These are phyloP conservation scores for Ivindomyrus marchei DNA, from an alignment of 2,113 vertebrate species.

Conservation along the genomic window DNA sequence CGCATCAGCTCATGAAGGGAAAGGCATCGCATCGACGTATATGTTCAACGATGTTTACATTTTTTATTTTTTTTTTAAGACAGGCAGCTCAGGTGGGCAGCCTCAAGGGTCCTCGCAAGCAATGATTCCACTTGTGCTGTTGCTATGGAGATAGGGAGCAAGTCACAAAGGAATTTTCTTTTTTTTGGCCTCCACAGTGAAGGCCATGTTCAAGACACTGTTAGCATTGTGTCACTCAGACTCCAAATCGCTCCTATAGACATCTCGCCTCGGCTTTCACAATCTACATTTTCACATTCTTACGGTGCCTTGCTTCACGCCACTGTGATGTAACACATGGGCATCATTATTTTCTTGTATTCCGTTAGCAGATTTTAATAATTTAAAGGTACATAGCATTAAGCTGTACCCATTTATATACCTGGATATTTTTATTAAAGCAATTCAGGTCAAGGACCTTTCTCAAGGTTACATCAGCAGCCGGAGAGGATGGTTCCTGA, in stretches of 20 bases:
- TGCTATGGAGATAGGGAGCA: neutral
- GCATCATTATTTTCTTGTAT: neutral
- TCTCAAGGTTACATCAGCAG: neutral
- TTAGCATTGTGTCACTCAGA: neutral
- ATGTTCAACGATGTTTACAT: neutral
- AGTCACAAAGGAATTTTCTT: neutral
- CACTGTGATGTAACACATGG: neutral
- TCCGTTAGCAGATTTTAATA: neutral
- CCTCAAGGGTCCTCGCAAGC: slow-evolving; percentile 1
- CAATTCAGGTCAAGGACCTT: neutral
- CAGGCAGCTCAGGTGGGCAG: slow-evolving; percentile 5
- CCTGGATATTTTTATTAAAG: neutral
- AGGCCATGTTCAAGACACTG: slow-evolving; percentile 4
- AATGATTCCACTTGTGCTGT: neutral
- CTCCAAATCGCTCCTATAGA: neutral
- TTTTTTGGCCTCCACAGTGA: neutral
- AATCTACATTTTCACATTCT: neutral
- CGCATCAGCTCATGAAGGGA: neutral
- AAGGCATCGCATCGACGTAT: neutral
- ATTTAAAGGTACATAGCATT: neutral
- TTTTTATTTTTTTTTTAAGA: neutral
- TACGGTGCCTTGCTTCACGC: neutral
- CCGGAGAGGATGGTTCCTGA: neutral
- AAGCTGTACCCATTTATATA: neutral
- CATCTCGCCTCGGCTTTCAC: neutral